Evolutionary conservation across 2,113 vertebrate species (phyloP).

Genomic region (Peromyscus maniculatus): DNA sequence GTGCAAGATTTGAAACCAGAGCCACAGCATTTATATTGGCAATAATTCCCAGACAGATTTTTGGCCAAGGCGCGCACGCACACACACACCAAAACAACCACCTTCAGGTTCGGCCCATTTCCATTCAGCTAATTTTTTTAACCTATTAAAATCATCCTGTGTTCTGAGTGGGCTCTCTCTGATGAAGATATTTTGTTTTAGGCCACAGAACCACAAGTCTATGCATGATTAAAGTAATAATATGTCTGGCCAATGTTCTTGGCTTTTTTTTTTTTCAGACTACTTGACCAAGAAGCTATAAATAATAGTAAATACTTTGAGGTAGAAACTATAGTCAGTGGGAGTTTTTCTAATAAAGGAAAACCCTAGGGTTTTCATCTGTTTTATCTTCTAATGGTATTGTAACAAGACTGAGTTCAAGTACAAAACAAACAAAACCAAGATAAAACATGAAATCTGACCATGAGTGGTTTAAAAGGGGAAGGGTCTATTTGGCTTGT

Average conservation of each 20-base stretch:
- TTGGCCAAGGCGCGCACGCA: slow-evolving; percentile 3
- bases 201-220: not conserved
- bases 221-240: not conserved
- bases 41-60: slow-evolving; percentile 48
- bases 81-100: not conserved
- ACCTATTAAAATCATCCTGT: slow-evolving; percentile 53
- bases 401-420: not conserved
- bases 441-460: slow-evolving; percentile 1
- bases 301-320: not conserved
- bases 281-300: not conserved
- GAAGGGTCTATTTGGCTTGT: not conserved
- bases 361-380: not conserved
- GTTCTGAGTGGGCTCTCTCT: not conserved
- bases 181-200: slow-evolving; percentile 51
- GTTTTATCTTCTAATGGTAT: not conserved
- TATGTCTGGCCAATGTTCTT: not conserved
- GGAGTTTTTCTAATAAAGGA: not conserved
- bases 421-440: not conserved
- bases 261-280: slow-evolving; percentile 5
- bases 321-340: not conserved
- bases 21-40: slow-evolving; percentile 30
- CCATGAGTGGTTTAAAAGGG: not conserved
- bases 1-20: slow-evolving; percentile 74
- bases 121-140: slow-evolving; percentile 66
- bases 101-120: slow-evolving; percentile 46